Conservation (phyloP, 1,140 invertebrate species). For the Tetranychus cinnabarinus region DNA sequence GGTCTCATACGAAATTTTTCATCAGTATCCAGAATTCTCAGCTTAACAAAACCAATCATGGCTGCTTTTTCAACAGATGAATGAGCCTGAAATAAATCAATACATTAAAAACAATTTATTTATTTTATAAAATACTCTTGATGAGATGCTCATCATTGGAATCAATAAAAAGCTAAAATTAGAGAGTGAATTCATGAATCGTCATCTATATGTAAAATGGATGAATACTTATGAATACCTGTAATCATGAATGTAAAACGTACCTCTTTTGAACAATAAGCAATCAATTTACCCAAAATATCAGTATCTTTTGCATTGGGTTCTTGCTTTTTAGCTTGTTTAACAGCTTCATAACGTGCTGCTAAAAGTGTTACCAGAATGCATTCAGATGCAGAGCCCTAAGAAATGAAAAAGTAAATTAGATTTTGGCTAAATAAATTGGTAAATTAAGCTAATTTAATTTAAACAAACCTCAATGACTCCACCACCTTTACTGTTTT, state of each 20-base stretch:
- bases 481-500: slow-evolving; percentile 24
- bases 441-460: too few relatives aligned
- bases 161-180: too few relatives aligned
- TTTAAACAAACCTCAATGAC: slow-evolving; percentile 27
- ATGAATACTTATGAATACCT: too few relatives aligned
- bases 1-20: slow-evolving; percentile 73
- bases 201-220: too few relatives aligned
- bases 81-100: slow-evolving; percentile 41
- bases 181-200: too few relatives aligned
- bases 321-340: slow-evolving; percentile 51
- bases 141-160: too few relatives aligned
- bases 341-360: slow-evolving; percentile 75
- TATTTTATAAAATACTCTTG: too few relatives aligned
- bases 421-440: not conserved
- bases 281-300: slow-evolving; percentile 82
- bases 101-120: slow-evolving; percentile 19
- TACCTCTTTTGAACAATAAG: slow-evolving; percentile 37
- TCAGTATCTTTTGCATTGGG: slow-evolving; percentile 80
- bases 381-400: slow-evolving; percentile 95
- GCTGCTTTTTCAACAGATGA: slow-evolving; percentile 99
- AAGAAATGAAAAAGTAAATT: slow-evolving; percentile 2
- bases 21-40: slow-evolving; percentile 88
- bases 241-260: too few relatives aligned
- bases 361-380: slow-evolving; percentile 83
- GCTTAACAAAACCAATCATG: slow-evolving; percentile 93